phyloP scores from a whole-genome alignment of 64 coral and sea anemone species.

The Trachythela sp. region DNA sequence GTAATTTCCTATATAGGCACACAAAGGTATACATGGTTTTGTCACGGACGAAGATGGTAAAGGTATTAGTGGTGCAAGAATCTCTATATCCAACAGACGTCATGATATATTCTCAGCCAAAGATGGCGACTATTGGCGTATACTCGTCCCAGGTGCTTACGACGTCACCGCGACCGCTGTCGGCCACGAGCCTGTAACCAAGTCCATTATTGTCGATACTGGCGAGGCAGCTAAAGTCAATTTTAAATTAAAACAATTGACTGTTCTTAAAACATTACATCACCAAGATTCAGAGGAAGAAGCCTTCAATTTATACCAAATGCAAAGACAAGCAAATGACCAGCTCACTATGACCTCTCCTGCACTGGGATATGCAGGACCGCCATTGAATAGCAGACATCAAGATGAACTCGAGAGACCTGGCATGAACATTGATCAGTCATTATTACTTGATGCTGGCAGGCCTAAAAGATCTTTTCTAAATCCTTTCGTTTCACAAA shows the following conservation, averaged over 20 bases:
- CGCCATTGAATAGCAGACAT: neutral
- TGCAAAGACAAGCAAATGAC: conserved; percentile 24
- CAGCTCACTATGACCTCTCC: neutral
- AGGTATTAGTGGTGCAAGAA: conserved; percentile 61
- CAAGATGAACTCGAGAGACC: neutral
- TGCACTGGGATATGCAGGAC: neutral
- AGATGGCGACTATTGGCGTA: conserved; percentile 91
- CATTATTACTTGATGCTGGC: neutral
- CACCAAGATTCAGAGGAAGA: conserved; percentile 11
- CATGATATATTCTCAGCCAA: conserved; percentile 77
- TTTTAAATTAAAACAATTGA: conserved; percentile 68
- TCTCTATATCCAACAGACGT: conserved; percentile 67
- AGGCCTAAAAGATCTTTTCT: neutral
- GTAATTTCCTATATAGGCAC: conserved; percentile 41
- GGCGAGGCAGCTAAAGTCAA: conserved; percentile 60
- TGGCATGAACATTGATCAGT: neutral
- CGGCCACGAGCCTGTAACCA: conserved; percentile 83
- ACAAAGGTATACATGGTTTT: conserved; percentile 74
- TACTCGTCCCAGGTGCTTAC: conserved; percentile 96
- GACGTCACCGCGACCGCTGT: conserved; percentile 81
- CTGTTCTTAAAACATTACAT: conserved; percentile 21
- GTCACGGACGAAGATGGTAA: conserved; percentile 77
- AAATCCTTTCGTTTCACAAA: neutral
- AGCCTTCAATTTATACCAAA: neutral
- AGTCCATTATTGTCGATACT: conserved; percentile 56